These are phyloP conservation scores for Promerops cafer DNA, from an alignment of 2,113 vertebrate genomes.

Conservation along the genomic window DNA sequence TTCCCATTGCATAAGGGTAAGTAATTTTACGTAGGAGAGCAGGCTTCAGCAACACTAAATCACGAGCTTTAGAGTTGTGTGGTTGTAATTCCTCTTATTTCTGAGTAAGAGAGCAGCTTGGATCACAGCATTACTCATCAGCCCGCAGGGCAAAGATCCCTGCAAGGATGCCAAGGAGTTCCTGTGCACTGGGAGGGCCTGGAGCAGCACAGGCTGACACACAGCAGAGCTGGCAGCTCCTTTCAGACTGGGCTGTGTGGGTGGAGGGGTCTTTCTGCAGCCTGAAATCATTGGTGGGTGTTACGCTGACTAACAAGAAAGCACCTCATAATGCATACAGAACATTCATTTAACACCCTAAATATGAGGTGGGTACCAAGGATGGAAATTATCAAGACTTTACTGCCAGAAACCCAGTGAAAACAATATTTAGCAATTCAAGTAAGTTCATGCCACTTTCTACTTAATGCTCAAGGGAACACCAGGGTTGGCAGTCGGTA, in stretches of 20 bases:
- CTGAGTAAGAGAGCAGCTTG: not conserved
- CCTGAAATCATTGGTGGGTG: not conserved
- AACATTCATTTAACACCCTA: not conserved
- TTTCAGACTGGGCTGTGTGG: not conserved
- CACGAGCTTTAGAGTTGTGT: not conserved
- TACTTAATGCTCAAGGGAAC: conserved; percentile 10
- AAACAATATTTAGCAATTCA: conserved; percentile 48
- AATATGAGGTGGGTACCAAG: not conserved
- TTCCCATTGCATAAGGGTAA: not conserved
- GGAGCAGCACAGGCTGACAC: not conserved
- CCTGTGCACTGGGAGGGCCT: not conserved
- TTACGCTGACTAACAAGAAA: conserved; percentile 3
- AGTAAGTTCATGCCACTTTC: conserved; percentile 14
- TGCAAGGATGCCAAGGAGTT: not conserved
- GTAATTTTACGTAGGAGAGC: not conserved
- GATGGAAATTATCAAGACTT: not conserved
- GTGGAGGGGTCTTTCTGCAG: not conserved
- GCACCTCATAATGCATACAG: not conserved
- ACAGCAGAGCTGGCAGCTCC: not conserved
- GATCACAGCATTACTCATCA: not conserved
- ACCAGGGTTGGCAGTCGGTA: conserved; percentile 9
- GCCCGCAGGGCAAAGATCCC: not conserved
- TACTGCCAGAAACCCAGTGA: not conserved
- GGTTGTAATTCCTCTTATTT: not conserved
- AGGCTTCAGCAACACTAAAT: not conserved